phyloP scores from a whole-genome alignment of 2,888 invertebrate species.

The Ophion ellenae region DNA sequence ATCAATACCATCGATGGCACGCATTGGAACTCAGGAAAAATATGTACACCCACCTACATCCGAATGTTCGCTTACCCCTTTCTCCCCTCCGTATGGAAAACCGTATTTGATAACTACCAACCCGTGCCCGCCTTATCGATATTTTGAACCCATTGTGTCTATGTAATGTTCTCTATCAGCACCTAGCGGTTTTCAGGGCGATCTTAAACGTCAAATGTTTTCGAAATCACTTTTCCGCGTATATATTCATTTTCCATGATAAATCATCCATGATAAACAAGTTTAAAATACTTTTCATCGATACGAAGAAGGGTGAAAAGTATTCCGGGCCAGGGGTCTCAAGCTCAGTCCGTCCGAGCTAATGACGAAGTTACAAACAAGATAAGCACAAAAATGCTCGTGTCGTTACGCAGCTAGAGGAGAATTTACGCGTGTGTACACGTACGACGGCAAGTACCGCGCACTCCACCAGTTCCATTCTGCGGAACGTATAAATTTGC shows the following conservation, averaged over 20 bases:
- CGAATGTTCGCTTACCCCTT: no score
- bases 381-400: neutral
- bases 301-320: neutral
- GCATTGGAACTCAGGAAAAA: no score
- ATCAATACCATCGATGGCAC: no score
- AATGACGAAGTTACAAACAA: neutral
- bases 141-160: neutral
- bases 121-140: no score
- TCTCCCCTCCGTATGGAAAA: no score
- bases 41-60: no score
- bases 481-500: conserved; percentile 3
- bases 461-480: neutral
- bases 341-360: neutral
- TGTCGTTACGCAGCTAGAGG: neutral
- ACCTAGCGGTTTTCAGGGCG: no score
- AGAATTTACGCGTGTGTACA: neutral
- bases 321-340: neutral
- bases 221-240: neutral
- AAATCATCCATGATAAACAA: neutral
- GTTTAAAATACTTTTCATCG: neutral
- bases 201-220: no score
- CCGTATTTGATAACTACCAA: no score
- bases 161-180: no score
- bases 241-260: neutral
- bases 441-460: neutral